Evolutionary conservation across 1,140 invertebrate species (phyloP).

Genomic region (Marisa cornuarietis): DNA sequence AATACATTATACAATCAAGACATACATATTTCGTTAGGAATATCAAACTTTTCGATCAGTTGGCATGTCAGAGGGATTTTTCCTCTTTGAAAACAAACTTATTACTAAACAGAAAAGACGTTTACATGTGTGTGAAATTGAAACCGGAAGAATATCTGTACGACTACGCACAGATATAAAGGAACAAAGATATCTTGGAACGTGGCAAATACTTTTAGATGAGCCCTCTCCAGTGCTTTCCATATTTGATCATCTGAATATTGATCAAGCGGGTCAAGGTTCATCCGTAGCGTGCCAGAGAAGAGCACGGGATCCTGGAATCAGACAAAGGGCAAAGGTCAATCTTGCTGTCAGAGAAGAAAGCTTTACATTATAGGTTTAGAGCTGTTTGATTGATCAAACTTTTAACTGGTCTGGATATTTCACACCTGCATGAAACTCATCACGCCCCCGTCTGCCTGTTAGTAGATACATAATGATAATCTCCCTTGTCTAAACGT

Average conservation of each 20-base stretch:
- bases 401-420: no score
- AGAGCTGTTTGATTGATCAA: no score
- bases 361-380: no score
- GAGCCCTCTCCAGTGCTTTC: conserved; percentile 80
- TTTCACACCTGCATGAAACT: no score
- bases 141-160: background rate
- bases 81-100: no score
- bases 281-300: conserved; percentile 80
- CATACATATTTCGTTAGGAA: no score
- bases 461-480: no score
- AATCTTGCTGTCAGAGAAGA: no score
- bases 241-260: conserved; percentile 76
- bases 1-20: background rate
- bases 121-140: background rate
- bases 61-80: no score
- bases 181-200: background rate
- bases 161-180: background rate
- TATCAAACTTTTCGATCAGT: background rate
- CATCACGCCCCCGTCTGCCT: no score
- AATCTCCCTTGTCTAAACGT: no score
- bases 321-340: no score
- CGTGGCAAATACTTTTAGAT: conserved; percentile 38
- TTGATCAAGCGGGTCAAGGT: conserved; percentile 84
- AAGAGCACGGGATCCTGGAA: conserved; percentile 78
- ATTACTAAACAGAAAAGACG: background rate